Evolutionary conservation across 2,888 invertebrate genomes (phyloP).

Genomic region (Mythimna impura): DNA sequence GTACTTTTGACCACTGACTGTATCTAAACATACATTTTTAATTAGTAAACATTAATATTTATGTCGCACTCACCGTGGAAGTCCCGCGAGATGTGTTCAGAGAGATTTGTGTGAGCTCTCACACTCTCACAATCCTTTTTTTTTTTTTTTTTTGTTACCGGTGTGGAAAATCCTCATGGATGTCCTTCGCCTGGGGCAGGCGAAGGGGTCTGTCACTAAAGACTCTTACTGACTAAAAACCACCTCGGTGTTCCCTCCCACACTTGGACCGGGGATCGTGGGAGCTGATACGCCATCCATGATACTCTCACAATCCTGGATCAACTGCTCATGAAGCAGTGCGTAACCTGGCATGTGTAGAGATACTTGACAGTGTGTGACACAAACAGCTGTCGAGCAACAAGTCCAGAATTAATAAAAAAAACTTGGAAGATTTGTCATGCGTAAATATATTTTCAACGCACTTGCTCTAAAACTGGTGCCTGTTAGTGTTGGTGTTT

Average conservation of each 20-base stretch:
- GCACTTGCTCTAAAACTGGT: background rate
- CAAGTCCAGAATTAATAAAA: too few species aligned
- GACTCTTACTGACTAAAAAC: too few species aligned
- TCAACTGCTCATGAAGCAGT: background rate
- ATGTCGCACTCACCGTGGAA: background rate
- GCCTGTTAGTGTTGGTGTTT: background rate
- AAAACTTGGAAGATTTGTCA: too few species aligned
- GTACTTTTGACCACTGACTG: background rate
- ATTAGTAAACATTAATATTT: background rate
- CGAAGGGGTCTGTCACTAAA: too few species aligned
- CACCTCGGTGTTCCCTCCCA: too few species aligned
- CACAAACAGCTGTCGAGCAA: background rate
- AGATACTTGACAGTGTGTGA: background rate
- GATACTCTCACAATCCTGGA: background rate
- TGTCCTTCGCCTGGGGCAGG: too few species aligned
- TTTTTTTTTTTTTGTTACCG: too few species aligned
- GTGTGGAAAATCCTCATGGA: too few species aligned
- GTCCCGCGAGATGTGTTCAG: background rate
- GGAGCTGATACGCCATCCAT: too few species aligned
- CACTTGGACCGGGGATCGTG: too few species aligned
- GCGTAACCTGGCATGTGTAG: background rate
- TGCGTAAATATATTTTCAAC: too few species aligned
- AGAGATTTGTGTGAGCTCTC: background rate
- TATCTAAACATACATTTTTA: background rate
- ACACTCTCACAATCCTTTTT: background rate